Evolutionary conservation across 2,888 invertebrate genomes (phyloP).

Genomic region (Pinctada fucata): DNA sequence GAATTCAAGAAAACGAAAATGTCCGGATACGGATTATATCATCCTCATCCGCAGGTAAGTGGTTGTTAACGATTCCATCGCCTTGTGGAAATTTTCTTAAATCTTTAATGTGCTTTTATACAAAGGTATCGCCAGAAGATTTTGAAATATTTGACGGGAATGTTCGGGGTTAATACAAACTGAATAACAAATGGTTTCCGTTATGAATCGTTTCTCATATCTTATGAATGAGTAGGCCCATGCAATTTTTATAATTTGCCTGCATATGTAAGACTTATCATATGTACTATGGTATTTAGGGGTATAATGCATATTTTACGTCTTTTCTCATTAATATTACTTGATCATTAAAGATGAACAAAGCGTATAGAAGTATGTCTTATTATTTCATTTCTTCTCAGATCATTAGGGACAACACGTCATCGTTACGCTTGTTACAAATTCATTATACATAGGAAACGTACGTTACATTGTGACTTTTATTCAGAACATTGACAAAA

Average conservation of each 20-base stretch:
- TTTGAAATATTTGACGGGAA: constrained; percentile 42
- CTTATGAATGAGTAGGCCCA: constrained; percentile 37
- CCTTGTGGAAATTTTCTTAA: constrained; percentile 31
- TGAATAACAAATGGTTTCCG: constrained; percentile 28
- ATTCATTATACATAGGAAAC: no score
- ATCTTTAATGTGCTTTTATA: constrained; percentile 44
- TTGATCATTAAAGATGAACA: constrained; percentile 3
- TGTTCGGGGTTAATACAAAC: constrained; percentile 32
- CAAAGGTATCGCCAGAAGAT: constrained; percentile 26
- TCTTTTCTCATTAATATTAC: constrained; percentile 9
- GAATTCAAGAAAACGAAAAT: constrained; percentile 17
- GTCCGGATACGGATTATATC: constrained; percentile 48
- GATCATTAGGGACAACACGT: no score
- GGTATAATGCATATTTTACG: background rate
- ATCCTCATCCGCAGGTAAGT: constrained; percentile 42
- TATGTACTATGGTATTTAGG: background rate
- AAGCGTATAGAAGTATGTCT: background rate
- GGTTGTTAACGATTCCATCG: constrained; percentile 13
- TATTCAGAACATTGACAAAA: no score
- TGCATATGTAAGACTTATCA: constrained; percentile 13
- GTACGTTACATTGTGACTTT: no score
- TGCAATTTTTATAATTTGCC: constrained; percentile 40
- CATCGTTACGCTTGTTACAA: no score
- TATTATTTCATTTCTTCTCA: no score
- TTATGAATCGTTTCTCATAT: constrained; percentile 27